Evolutionary conservation across 2,888 invertebrate genomes (phyloP).

Genomic region (Spilarctia lutea): DNA sequence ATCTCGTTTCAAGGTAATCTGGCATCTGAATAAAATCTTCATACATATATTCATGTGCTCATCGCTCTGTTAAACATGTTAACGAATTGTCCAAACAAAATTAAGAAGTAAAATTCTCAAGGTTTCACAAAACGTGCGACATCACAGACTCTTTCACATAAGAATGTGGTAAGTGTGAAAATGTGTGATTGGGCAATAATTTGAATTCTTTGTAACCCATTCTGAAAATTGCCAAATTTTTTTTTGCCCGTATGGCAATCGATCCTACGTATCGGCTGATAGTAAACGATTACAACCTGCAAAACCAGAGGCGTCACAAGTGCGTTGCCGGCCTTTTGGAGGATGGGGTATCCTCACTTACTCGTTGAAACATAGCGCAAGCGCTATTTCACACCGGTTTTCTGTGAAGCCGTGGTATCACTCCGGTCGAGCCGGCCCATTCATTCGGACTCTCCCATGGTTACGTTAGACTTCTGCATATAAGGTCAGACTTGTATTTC

Average conservation of each 20-base stretch:
- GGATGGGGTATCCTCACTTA: too few species aligned
- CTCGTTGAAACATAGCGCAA: too few species aligned
- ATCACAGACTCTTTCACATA: not conserved
- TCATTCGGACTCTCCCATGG: too few species aligned
- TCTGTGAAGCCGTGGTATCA: too few species aligned
- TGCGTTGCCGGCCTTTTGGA: too few species aligned
- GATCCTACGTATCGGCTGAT: too few species aligned
- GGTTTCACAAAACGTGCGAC: not conserved
- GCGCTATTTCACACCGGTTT: too few species aligned
- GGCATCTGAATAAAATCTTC: slow-evolving; percentile 3
- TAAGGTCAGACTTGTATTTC: not conserved
- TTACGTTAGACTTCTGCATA: not conserved
- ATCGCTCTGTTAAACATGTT: not conserved
- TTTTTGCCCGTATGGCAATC: too few species aligned
- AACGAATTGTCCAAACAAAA: slow-evolving; percentile 14
- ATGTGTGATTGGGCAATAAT: slow-evolving; percentile 3
- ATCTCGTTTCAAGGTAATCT: slow-evolving; percentile 11
- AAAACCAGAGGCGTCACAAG: too few species aligned
- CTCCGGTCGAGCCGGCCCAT: too few species aligned
- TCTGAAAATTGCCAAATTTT: slow-evolving; percentile 1
- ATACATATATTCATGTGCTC: slow-evolving; percentile 2
- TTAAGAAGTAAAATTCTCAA: slow-evolving; percentile 5
- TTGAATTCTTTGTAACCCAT: not conserved
- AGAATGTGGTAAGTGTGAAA: slow-evolving; percentile 18
- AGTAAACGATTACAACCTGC: too few species aligned